A percentile compares a stretch with the other conserved stretches of the same genome.
Conservation (phyloP, 2,113 vertebrate species). For the Peromyscus maniculatus region DNA sequence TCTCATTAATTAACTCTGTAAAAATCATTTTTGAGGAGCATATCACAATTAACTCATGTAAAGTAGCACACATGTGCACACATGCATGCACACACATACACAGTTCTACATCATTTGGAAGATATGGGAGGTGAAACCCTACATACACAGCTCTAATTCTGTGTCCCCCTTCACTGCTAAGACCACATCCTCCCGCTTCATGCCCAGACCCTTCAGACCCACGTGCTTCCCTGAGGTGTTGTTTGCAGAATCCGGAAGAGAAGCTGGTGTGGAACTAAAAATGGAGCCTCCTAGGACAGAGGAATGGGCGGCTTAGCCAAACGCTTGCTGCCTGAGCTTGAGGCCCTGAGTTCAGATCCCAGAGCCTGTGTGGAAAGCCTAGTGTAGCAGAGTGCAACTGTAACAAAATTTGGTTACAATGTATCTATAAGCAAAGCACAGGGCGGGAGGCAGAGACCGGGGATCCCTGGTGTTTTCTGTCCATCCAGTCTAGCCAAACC, state of each 20-base stretch:
- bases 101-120: neutral
- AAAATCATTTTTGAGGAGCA: neutral
- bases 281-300: neutral
- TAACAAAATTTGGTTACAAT: neutral
- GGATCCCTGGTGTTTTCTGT: neutral
- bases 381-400: neutral
- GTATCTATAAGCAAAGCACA: neutral
- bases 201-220: neutral
- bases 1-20: conserved; percentile 6
- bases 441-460: neutral
- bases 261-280: neutral
- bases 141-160: neutral
- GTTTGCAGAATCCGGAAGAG: neutral
- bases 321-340: neutral
- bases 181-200: neutral
- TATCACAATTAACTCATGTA: neutral
- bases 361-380: neutral
- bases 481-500: neutral
- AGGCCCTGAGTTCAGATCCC: neutral
- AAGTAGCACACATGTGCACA: neutral
- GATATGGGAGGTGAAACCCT: neutral
- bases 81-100: neutral
- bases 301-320: neutral
- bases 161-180: neutral
- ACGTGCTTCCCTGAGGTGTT: neutral